Base-by-base conservation (phyloP, 1,140 invertebrate species). In the Tribolium madens region DNA sequence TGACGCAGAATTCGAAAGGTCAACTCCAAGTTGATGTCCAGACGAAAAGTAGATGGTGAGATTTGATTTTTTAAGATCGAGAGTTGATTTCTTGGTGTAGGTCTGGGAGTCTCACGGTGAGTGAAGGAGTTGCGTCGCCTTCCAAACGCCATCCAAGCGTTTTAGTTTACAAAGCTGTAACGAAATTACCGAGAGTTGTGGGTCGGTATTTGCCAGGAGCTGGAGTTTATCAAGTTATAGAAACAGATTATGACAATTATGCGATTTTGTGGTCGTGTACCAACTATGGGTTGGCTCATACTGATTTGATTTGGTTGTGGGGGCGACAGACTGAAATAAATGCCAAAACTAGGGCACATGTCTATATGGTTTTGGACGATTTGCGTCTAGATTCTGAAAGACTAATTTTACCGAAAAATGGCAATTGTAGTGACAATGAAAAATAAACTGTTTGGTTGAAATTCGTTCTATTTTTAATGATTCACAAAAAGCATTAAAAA, bases 251-350 rank as follows among this genome's bases (percentile, higher is more conserved):
- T 84, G 87, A 89, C 0, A 89, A 88, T 73, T 93, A 90, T 83
- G 91, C 92, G 5, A 86, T 94, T 46, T 79, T 94, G 12, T 93
- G 91, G 89, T 92, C 92, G 6, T 94, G 93, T 82, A 88, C 89
- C 13, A 90, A 89, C 86, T 86, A 90, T 36, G 89, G 87, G 69
- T n/a, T 91, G 7, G 86, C 89, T 48, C 87, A 91, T 84, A 86
- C 57, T 88, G 91, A 92, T 87, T 87, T 89, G 77, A 88, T 92
- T 47, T 92, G 91, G 91, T 86, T 92, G 18, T 84, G 92, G 75
- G 90, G 89, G 1, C 87, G 90, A 33, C 79, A 87, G 52, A 87
- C 87, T 50, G 90, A 92, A 79, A 88, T 92, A 17, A 84, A 87
- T 3, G 90, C 88, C 9, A 80, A 82, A n/a, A 83, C 88, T 21